A percentile compares a stretch with the other conserved stretches of the same genome.
These are phyloP conservation scores for Nudaria mundana DNA, from an alignment of 2,888 invertebrate genomes.

Conservation along the genomic window DNA sequence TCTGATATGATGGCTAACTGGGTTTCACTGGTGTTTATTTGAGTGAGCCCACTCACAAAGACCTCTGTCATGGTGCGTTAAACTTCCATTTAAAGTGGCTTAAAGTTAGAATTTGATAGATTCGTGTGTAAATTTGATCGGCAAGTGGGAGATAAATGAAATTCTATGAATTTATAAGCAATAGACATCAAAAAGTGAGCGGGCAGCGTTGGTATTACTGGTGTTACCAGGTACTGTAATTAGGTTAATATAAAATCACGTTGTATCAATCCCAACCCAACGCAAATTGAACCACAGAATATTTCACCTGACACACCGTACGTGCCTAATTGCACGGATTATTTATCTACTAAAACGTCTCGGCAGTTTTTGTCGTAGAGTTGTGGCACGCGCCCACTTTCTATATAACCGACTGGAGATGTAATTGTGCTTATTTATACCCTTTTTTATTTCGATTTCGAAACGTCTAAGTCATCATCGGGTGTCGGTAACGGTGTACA, in stretches of 20 bases:
- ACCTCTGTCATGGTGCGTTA: constrained; percentile 29
- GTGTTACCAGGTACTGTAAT: constrained; percentile 56
- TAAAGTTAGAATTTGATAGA: not conserved
- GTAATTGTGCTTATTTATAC: constrained; percentile 69
- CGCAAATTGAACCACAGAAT: constrained; percentile 70
- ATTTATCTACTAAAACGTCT: constrained; percentile 65
- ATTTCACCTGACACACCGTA: constrained; percentile 68
- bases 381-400: constrained; percentile 74
- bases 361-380: constrained; percentile 58
- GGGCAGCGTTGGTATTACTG: no score
- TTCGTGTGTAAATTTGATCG: not conserved
- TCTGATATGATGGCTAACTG: constrained; percentile 18
- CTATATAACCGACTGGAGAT: constrained; percentile 60
- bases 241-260: constrained; percentile 59
- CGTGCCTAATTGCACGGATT: constrained; percentile 78
- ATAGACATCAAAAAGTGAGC: constrained; percentile 45
- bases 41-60: constrained; percentile 24
- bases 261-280: constrained; percentile 56
- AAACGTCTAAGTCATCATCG: constrained; percentile 63
- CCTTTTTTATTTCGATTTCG: constrained; percentile 62
- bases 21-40: constrained; percentile 25
- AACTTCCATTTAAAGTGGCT: constrained; percentile 28
- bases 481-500: constrained; percentile 59
- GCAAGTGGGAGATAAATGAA: not conserved
- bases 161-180: constrained; percentile 7